Base-by-base conservation (phyloP, 30 jellyfish, hydroid and myxozoan genomes). In the Cassiopea andromeda region DNA sequence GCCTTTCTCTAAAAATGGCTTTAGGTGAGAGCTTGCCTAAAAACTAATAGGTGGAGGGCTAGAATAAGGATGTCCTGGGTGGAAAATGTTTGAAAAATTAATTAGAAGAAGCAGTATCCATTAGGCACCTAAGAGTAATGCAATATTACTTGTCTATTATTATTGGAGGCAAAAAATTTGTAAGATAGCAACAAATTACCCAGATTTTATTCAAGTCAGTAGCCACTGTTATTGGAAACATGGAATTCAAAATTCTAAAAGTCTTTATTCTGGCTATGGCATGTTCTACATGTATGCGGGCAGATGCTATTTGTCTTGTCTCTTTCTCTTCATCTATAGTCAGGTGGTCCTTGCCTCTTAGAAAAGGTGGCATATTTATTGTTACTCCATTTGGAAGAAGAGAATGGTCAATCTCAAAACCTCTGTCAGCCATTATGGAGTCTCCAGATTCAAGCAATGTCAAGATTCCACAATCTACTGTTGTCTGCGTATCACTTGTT, bases 351-450 rank as follows among this genome's bases (percentile, higher is more conserved):
- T 75, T 58, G 64, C 85, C 97, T 64, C 85, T 75, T 15, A 90
- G 89, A 77, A 90, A 90, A 27, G 97, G 93, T 59, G 94, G 97
- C 12, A 90, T 90, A 64, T 73, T 90, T 66, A 90, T 13, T 18
- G 81, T 10, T 46, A 73, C 72, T 14, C 84, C 80, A 44, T 84
- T 60, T 27, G 96, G 96, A n/a, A 89, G 69, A 45, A 18, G 64
- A 50, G 64, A 69, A 59, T 89, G 77, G 47, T 67, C 89, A 19
- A 89, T 64, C 61, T 64, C 75, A 81, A 91, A 86, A 27, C 93
- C 97, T 80, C 85, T 87, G 54, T 74, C 97, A 48, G 98, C 97
- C 98, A 87, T 92, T 60, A 92, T 76, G 2, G 88, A 77, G 75
- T 92, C 97, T 49, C 92, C 92, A 16, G 48, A 18, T 76, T 85